Evolutionary conservation across 1,140 invertebrate species (phyloP).

Genomic region (Rhysida immarginata): DNA sequence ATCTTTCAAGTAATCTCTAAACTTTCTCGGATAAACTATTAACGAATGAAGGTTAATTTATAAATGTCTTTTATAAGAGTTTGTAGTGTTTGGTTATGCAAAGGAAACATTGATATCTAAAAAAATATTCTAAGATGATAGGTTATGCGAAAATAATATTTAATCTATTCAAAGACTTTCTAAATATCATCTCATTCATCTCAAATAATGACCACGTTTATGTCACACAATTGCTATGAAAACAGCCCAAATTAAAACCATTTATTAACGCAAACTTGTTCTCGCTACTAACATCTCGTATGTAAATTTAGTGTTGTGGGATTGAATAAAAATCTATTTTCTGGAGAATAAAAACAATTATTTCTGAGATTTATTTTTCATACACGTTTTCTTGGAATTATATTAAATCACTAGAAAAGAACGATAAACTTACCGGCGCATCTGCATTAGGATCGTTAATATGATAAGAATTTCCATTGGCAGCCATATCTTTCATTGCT

Average conservation of each 20-base stretch:
- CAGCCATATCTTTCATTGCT: slow-evolving; percentile 10
- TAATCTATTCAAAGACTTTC: too few relatives aligned
- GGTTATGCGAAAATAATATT: too few relatives aligned
- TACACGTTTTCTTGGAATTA: not conserved
- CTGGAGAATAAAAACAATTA: not conserved
- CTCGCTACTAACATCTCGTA: not conserved
- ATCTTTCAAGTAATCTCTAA: too few relatives aligned
- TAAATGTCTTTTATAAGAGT: too few relatives aligned
- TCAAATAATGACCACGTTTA: too few relatives aligned
- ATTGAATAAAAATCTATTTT: not conserved
- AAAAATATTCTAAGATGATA: too few relatives aligned
- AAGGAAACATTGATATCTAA: too few relatives aligned
- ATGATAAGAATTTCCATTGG: slow-evolving; percentile 15
- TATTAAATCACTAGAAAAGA: slow-evolving; percentile 5
- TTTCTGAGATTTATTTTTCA: not conserved
- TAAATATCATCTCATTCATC: too few relatives aligned
- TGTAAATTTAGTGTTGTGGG: not conserved
- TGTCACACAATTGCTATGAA: too few relatives aligned
- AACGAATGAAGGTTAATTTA: too few relatives aligned
- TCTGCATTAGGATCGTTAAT: slow-evolving; percentile 1
- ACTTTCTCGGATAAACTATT: too few relatives aligned
- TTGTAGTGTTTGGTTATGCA: too few relatives aligned
- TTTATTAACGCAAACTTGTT: not conserved
- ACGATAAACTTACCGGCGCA: not conserved
- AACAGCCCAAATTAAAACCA: not conserved